phyloP scores from a whole-genome alignment of 2,797 vertebrate species.

The Hippopotamyrus pictus region DNA sequence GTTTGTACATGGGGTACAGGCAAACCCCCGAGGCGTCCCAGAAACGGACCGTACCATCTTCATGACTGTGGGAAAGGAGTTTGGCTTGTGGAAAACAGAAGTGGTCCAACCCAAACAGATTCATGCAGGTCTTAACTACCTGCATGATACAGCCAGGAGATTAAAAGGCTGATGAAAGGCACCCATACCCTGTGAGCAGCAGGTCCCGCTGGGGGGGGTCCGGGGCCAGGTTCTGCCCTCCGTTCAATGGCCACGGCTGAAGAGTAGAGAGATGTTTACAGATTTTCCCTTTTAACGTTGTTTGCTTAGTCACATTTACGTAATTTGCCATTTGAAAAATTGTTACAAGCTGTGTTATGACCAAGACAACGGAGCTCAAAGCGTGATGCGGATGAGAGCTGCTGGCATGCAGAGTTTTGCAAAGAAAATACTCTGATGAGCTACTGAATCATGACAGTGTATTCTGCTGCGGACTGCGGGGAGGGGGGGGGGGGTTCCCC shows the following conservation, averaged over 20 bases:
- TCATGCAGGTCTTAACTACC: not conserved
- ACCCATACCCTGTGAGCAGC: slow-evolving; percentile 87
- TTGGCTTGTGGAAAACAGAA: not conserved
- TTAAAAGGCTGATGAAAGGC: not conserved
- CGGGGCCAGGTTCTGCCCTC: slow-evolving; percentile 79
- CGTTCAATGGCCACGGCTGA: slow-evolving; percentile 87
- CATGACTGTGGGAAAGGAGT: slow-evolving; percentile 64
- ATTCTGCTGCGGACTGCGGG: not conserved
- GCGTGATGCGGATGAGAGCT: not conserved
- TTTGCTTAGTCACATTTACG: not conserved
- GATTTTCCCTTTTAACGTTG: not conserved
- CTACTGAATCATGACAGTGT: not conserved
- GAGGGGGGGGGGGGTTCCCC: no score
- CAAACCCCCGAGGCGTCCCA: slow-evolving; percentile 97
- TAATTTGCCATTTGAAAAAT: not conserved
- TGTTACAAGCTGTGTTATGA: not conserved
- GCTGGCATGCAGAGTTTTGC: not conserved
- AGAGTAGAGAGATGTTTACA: not conserved
- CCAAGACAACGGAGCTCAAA: not conserved
- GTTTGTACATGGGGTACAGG: slow-evolving; percentile 83
- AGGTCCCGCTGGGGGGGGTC: slow-evolving; percentile 90
- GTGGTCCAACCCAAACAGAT: not conserved
- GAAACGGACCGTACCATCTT: slow-evolving; percentile 91
- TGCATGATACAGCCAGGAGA: not conserved
- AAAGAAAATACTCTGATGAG: not conserved